These are phyloP conservation scores for Margaritifera margaritifera DNA, from an alignment of 2,888 invertebrate genomes.

Conservation along the genomic window DNA sequence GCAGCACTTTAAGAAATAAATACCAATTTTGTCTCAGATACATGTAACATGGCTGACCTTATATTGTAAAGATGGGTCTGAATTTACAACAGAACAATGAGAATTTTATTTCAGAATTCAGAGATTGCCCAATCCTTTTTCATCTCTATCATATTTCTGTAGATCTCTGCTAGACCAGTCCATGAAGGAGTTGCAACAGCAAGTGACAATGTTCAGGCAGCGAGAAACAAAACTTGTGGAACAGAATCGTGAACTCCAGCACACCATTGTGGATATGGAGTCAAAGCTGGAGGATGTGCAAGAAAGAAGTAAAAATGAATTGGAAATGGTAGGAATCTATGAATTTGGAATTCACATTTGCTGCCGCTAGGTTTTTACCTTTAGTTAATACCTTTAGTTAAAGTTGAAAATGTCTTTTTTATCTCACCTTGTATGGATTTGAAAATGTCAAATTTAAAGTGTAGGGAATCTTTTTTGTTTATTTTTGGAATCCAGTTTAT, in stretches of 20 bases:
- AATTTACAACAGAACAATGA: no score
- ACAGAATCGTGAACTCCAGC: constrained; percentile 65
- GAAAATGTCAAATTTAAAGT: no score
- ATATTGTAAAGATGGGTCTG: no score
- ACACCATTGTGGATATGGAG: constrained; percentile 65
- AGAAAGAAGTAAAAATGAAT: constrained; percentile 49
- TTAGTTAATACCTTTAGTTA: no score
- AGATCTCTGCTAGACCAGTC: constrained; percentile 64
- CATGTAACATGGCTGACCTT: no score
- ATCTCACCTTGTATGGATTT: no score
- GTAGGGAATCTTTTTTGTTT: no score
- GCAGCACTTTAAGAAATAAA: no score
- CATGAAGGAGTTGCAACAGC: constrained; percentile 60
- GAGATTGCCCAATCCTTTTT: neutral
- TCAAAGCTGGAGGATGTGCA: constrained; percentile 54
- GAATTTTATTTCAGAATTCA: neutral
- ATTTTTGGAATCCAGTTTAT: no score
- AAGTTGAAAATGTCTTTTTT: no score
- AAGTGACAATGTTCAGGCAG: constrained; percentile 58
- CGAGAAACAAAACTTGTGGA: constrained; percentile 57
- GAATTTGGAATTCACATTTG: constrained; percentile 14
- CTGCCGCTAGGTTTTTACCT: constrained; percentile 15
- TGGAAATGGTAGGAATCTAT: constrained; percentile 42
- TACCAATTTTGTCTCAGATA: no score
- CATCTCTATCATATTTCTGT: constrained; percentile 7